Percentiles rank a stretch among this genome's conserved stretches.
phyloP scores from a whole-genome alignment of 2,797 vertebrate species.

The Spinus pinus region DNA sequence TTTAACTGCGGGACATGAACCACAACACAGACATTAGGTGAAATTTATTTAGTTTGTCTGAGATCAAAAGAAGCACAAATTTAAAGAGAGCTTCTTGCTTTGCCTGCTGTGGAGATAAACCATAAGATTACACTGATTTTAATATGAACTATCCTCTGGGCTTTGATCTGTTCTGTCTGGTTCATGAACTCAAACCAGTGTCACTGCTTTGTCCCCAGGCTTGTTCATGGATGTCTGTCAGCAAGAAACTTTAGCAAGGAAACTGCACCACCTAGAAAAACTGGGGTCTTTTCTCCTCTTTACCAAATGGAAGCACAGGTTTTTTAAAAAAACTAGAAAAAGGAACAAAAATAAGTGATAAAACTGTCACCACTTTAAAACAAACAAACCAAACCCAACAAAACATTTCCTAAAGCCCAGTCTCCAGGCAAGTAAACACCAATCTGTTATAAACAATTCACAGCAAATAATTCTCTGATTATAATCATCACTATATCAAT shows the following conservation, averaged over 20 bases:
- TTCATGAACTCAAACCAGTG: background rate
- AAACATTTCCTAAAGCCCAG: background rate
- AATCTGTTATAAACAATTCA: background rate
- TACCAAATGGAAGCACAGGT: background rate
- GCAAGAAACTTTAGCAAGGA: background rate
- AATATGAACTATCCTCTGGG: background rate
- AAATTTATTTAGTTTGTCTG: background rate
- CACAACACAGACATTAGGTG: background rate
- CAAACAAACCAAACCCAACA: background rate
- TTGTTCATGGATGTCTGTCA: background rate
- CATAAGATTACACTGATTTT: background rate
- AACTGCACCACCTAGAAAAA: background rate
- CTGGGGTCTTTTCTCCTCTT: background rate
- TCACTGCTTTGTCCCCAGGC: background rate
- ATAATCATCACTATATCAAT: background rate
- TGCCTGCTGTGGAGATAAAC: conserved; percentile 24
- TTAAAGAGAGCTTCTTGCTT: background rate
- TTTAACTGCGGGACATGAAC: background rate
- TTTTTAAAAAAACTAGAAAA: background rate
- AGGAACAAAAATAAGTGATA: background rate
- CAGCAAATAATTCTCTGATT: background rate
- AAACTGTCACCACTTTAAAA: background rate
- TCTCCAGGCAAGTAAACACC: background rate
- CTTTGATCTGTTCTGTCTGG: conserved; percentile 19
- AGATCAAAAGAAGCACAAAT: conserved; percentile 43